These are phyloP conservation scores for Drosophila sp. DNA, from an alignment of 1,140 invertebrate species.

Conservation along the genomic window DNA sequence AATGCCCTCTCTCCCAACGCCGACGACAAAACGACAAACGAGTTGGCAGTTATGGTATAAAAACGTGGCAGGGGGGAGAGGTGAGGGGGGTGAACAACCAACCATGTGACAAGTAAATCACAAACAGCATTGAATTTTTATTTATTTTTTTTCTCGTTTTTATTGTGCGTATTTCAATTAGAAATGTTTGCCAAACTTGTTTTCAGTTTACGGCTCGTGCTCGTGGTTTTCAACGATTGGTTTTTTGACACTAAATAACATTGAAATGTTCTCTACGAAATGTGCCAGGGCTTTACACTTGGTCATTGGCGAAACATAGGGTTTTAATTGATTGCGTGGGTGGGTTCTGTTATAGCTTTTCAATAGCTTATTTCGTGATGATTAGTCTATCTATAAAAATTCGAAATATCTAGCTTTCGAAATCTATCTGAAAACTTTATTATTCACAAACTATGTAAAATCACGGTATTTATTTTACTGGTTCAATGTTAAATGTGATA, in stretches of 20 bases:
- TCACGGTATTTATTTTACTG: too few relatives aligned
- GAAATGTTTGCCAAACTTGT: constrained; percentile 77
- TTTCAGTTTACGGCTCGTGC: constrained; percentile 46
- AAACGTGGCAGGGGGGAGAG: background rate
- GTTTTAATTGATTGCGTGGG: background rate
- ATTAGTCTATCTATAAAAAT: too few relatives aligned
- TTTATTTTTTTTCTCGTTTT: constrained; percentile 11
- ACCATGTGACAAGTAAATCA: constrained; percentile 67
- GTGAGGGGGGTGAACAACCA: background rate
- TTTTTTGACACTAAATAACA: constrained; percentile 49
- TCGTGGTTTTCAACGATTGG: constrained; percentile 31
- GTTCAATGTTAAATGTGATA: too few relatives aligned
- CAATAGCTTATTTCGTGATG: background rate
- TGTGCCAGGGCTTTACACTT: constrained; percentile 17
- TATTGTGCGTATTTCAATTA: constrained; percentile 69
- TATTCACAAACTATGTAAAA: too few relatives aligned
- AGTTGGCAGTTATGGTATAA: constrained; percentile 8
- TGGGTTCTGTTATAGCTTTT: background rate
- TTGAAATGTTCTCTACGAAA: constrained; percentile 41
- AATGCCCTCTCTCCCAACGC: constrained; percentile 43
- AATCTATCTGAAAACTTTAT: too few relatives aligned
- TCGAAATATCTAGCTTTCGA: too few relatives aligned
- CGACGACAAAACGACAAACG: constrained; percentile 35
- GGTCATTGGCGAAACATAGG: constrained; percentile 17
- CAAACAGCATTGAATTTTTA: constrained; percentile 27